These are phyloP conservation scores for Doryteuthis pealeii DNA, from an alignment of 1,140 invertebrate species.

Conservation along the genomic window DNA sequence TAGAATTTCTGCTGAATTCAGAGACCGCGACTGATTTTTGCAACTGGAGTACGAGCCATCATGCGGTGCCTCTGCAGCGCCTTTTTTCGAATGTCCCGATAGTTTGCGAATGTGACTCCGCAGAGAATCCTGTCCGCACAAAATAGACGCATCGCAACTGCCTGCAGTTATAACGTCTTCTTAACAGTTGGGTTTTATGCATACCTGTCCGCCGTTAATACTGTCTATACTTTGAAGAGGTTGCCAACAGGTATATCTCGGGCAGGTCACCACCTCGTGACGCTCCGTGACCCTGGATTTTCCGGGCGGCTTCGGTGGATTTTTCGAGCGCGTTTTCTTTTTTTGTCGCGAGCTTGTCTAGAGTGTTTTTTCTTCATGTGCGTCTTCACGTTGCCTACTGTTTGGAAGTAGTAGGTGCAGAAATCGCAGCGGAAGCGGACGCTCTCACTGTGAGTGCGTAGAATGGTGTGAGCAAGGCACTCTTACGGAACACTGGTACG, in stretches of 20 bases:
- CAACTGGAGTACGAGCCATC: slow-evolving; percentile 36
- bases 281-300: background rate
- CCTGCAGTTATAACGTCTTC: slow-evolving; percentile 43
- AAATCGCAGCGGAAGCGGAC: slow-evolving; percentile 54
- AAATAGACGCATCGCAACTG: slow-evolving; percentile 51
- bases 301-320: background rate
- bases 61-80: slow-evolving; percentile 34
- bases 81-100: slow-evolving; percentile 32
- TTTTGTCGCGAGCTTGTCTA: slow-evolving; percentile 28
- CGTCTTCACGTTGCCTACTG: slow-evolving; percentile 44
- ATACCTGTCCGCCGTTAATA: slow-evolving; percentile 14
- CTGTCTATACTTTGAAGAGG: background rate
- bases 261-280: background rate
- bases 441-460: slow-evolving; percentile 60
- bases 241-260: background rate
- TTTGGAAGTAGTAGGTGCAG: slow-evolving; percentile 54
- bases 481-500: slow-evolving; percentile 38
- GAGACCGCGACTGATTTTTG: slow-evolving; percentile 25
- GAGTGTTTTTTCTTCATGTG: slow-evolving; percentile 45
- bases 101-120: slow-evolving; percentile 53
- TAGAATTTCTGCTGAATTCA: slow-evolving; percentile 12
- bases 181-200: slow-evolving; percentile 34
- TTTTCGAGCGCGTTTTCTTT: background rate
- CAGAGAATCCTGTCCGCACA: slow-evolving; percentile 55
- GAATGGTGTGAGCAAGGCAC: slow-evolving; percentile 53